A percentile compares a stretch with the other conserved stretches of the same genome.
These are phyloP conservation scores for Tetrax tetrax DNA, from an alignment of 2,113 vertebrate genomes.

Conservation along the genomic window DNA sequence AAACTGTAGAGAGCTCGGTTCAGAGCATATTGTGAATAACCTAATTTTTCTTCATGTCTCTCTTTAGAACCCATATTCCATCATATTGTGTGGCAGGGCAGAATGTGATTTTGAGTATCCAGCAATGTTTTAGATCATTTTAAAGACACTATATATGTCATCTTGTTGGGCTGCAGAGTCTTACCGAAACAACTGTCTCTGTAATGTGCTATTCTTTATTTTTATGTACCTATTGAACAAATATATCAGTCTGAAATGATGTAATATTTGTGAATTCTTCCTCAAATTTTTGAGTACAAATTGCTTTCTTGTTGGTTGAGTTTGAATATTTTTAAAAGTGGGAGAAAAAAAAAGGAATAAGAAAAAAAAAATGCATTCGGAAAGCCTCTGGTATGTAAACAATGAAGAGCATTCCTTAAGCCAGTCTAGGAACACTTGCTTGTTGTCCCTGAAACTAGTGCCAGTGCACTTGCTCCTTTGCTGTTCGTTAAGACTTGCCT, in stretches of 20 bases:
- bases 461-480: not conserved
- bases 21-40: not conserved
- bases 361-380: not conserved
- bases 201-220: slow-evolving; percentile 27
- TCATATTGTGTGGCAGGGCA: slow-evolving; percentile 4
- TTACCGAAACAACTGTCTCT: slow-evolving; percentile 28
- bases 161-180: slow-evolving; percentile 7
- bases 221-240: slow-evolving; percentile 29
- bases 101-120: slow-evolving; percentile 28
- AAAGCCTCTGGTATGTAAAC: not conserved
- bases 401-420: not conserved
- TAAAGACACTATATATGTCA: slow-evolving; percentile 20
- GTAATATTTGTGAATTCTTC: slow-evolving; percentile 3
- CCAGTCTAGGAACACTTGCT: not conserved
- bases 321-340: slow-evolving; percentile 17
- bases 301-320: not conserved
- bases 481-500: not conserved
- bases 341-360: accelerated
- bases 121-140: slow-evolving; percentile 47
- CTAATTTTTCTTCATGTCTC: not conserved
- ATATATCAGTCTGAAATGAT: slow-evolving; percentile 22
- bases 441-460: not conserved
- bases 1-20: not conserved
- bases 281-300: not conserved
- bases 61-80: slow-evolving; percentile 8